Conservation (phyloP, 2,797 vertebrate genomes). For the Bradypus variegatus region DNA sequence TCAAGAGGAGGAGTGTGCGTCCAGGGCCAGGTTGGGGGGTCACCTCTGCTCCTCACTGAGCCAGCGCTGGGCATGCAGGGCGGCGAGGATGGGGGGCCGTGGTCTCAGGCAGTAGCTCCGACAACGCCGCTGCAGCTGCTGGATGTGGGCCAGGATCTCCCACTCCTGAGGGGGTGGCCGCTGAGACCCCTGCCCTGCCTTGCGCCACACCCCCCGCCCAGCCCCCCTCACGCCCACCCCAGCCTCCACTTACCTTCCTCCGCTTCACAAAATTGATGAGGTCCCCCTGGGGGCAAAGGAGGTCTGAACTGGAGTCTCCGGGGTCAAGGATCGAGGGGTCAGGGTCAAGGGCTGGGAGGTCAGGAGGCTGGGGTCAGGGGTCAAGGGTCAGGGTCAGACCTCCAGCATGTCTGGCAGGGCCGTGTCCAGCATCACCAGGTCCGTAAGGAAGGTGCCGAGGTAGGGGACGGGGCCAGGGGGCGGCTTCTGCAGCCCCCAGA, state of each 20-base stretch:
- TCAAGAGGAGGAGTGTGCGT: neutral
- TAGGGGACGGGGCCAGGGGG: slow-evolving; percentile 82
- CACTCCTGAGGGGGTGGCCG: slow-evolving; percentile 75
- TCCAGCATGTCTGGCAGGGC: slow-evolving; percentile 84
- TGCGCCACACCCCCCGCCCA: neutral
- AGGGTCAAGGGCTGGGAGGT: neutral
- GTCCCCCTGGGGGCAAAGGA: slow-evolving; percentile 72
- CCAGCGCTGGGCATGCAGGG: slow-evolving; percentile 74
- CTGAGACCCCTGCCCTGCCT: neutral
- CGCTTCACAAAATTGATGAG: slow-evolving; percentile 88
- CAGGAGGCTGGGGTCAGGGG: neutral
- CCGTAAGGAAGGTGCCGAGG: slow-evolving; percentile 87
- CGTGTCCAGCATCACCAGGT: slow-evolving; percentile 90
- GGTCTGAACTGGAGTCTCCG: slow-evolving; percentile 19
- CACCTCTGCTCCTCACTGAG: slow-evolving; percentile 86
- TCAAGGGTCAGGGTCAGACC: slow-evolving; percentile 69
- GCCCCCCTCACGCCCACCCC: too few species aligned
- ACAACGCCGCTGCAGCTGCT: slow-evolving; percentile 79
- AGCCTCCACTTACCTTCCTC: slow-evolving; percentile 78
- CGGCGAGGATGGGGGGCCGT: slow-evolving; percentile 69
- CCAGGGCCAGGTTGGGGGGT: neutral
- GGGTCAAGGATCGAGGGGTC: neutral
- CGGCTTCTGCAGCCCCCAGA: slow-evolving; percentile 70
- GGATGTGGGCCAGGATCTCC: slow-evolving; percentile 82
- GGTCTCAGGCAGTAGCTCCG: slow-evolving; percentile 74